Evolutionary conservation across 2,113 vertebrate species (phyloP).

Genomic region (Gnathonemus echidnorhynchus): DNA sequence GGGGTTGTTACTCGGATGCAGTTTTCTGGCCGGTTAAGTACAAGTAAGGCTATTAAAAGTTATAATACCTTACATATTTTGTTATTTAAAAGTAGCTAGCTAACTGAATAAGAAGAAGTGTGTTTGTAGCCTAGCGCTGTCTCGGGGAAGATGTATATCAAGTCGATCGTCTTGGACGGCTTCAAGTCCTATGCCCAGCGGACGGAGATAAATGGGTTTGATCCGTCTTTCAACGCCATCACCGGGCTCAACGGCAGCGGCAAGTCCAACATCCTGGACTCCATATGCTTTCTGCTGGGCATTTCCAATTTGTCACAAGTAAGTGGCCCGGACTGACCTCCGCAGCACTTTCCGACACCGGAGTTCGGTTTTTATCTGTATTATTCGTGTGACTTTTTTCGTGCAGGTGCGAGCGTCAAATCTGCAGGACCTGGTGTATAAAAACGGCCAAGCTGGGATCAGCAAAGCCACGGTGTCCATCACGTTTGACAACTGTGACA

Average conservation of each 20-base stretch:
- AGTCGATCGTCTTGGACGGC: slow-evolving; percentile 82
- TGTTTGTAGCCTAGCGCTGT: neutral
- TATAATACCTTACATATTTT: neutral
- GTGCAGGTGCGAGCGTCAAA: slow-evolving; percentile 81
- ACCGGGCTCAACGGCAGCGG: slow-evolving; percentile 95
- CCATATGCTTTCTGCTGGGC: slow-evolving; percentile 90
- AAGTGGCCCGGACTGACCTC: slow-evolving; percentile 28
- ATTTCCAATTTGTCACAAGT: slow-evolving; percentile 84
- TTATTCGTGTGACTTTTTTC: neutral
- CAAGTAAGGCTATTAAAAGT: neutral
- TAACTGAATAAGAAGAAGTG: neutral
- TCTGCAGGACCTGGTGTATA: slow-evolving; percentile 90
- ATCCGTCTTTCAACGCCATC: slow-evolving; percentile 90
- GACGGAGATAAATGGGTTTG: slow-evolving; percentile 81
- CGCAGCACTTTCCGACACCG: neutral
- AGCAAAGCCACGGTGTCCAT: slow-evolving; percentile 85
- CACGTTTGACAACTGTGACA: slow-evolving; percentile 89
- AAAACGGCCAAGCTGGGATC: slow-evolving; percentile 87
- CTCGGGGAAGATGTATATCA: slow-evolving; percentile 74
- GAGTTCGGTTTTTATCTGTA: neutral
- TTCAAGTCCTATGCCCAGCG: slow-evolving; percentile 94
- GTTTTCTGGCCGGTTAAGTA: slow-evolving; percentile 17
- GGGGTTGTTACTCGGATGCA: slow-evolving; percentile 9
- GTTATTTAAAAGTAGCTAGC: neutral
- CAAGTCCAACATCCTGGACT: slow-evolving; percentile 92